Evolutionary conservation across 2,797 vertebrate species (phyloP).

Genomic region (Chlorospingus flavigularis): DNA sequence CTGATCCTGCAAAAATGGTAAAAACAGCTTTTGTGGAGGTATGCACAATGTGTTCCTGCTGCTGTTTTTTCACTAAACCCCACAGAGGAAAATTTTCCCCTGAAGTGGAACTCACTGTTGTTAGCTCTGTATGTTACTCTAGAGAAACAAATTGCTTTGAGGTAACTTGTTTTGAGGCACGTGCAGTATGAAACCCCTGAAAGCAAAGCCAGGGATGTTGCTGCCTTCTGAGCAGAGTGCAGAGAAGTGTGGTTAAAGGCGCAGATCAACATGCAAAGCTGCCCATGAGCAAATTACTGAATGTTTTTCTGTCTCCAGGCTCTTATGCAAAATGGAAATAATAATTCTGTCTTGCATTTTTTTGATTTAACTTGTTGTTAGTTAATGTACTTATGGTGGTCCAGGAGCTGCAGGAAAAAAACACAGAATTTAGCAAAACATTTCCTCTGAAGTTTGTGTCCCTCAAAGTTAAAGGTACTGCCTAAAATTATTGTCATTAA

Average conservation of each 20-base stretch:
- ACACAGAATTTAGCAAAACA: not conserved
- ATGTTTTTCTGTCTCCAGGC: not conserved
- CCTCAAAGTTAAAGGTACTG: not conserved
- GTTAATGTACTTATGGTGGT: accelerated
- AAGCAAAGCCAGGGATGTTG: not conserved
- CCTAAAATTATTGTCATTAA: not conserved
- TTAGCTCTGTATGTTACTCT: not conserved
- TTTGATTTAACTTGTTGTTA: not conserved
- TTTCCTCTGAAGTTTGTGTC: not conserved
- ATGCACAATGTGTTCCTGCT: not conserved
- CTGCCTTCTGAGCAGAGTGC: not conserved
- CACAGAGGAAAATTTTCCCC: not conserved
- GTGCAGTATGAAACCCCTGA: not conserved
- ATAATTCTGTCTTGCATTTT: not conserved
- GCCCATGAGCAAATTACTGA: not conserved
- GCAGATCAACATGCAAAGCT: not conserved
- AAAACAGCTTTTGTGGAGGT: not conserved
- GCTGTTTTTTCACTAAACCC: not conserved
- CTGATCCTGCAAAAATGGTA: not conserved
- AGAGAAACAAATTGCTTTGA: not conserved
- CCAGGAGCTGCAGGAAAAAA: not conserved
- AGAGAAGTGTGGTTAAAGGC: not conserved
- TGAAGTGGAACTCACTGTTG: not conserved
- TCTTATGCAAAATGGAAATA: not conserved
- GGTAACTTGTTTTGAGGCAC: not conserved